Evolutionary conservation across 2,797 vertebrate genomes (phyloP).

Genomic region (Sebastes goodei): DNA sequence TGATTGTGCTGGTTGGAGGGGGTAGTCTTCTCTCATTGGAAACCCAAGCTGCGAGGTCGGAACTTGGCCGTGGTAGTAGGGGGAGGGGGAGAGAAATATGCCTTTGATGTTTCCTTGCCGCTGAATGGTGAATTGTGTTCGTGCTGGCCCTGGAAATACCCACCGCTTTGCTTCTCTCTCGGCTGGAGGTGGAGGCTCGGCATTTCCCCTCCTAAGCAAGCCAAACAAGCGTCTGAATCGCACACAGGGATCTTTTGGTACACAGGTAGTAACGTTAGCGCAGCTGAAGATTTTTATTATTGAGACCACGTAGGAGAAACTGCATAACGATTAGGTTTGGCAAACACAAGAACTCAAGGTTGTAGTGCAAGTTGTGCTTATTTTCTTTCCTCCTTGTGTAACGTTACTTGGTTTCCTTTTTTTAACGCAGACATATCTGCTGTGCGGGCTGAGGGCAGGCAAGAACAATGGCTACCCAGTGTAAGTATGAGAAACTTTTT

Average conservation of each 20-base stretch:
- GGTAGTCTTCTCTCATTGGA: conserved; percentile 75
- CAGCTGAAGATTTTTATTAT: conserved; percentile 21
- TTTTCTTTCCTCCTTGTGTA: conserved; percentile 15
- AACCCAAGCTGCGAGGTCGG: conserved; percentile 81
- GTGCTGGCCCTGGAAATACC: conserved; percentile 83
- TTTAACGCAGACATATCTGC: conserved; percentile 75
- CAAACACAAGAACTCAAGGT: conserved; percentile 4
- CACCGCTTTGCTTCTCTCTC: conserved; percentile 69
- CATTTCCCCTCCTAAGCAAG: conserved; percentile 67
- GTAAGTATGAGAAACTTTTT: conserved; percentile 74
- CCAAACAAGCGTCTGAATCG: conserved; percentile 50
- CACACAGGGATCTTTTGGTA: background rate
- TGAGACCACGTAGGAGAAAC: conserved; percentile 24
- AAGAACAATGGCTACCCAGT: conserved; percentile 87
- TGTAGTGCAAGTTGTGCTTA: conserved; percentile 17
- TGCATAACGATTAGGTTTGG: conserved; percentile 1
- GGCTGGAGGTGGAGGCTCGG: conserved; percentile 75
- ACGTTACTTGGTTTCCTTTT: background rate
- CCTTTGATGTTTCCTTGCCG: conserved; percentile 81
- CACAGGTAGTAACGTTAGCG: conserved; percentile 61
- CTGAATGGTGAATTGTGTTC: conserved; percentile 83
- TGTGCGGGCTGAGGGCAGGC: conserved; percentile 82
- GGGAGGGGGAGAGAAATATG: conserved; percentile 79
- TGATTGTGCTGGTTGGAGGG: conserved; percentile 64
- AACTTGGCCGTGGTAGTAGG: conserved; percentile 79